Evolutionary conservation across 2,113 vertebrate genomes (phyloP).

Genomic region (Macquaria ambigua): DNA sequence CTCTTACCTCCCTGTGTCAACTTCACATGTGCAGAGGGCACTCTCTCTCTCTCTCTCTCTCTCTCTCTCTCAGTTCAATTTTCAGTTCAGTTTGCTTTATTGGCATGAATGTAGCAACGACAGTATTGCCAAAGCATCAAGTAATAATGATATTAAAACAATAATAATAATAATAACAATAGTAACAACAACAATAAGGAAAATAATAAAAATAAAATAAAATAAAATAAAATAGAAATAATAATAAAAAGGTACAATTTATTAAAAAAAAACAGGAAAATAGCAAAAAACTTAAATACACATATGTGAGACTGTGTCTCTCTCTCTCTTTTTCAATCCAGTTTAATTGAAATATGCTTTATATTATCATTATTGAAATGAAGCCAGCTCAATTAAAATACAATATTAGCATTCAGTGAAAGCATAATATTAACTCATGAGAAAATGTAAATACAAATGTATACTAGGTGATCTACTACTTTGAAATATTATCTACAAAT

Average conservation of each 20-base stretch:
- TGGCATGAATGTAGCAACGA: no score
- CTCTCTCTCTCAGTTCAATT: neutral
- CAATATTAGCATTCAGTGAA: neutral
- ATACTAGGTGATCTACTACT: neutral
- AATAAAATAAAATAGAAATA: no score
- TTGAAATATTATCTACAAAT: neutral
- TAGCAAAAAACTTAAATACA: no score
- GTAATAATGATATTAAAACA: no score
- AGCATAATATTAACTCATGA: neutral
- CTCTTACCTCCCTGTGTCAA: conserved; percentile 45
- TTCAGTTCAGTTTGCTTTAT: no score
- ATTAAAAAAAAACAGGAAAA: no score
- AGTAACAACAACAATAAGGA: no score
- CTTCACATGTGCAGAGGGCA: conserved; percentile 22
- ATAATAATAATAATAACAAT: no score
- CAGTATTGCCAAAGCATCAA: no score
- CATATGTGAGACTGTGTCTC: neutral
- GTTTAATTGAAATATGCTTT: conserved; percentile 4
- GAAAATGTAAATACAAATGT: neutral
- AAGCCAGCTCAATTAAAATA: neutral
- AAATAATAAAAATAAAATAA: no score
- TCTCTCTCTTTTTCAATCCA: neutral
- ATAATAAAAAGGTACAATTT: no score
- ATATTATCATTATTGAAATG: neutral
- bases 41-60: neutral